These are phyloP conservation scores for Pseudochirops cupreus DNA, from an alignment of 2,797 vertebrate species.

Conservation along the genomic window DNA sequence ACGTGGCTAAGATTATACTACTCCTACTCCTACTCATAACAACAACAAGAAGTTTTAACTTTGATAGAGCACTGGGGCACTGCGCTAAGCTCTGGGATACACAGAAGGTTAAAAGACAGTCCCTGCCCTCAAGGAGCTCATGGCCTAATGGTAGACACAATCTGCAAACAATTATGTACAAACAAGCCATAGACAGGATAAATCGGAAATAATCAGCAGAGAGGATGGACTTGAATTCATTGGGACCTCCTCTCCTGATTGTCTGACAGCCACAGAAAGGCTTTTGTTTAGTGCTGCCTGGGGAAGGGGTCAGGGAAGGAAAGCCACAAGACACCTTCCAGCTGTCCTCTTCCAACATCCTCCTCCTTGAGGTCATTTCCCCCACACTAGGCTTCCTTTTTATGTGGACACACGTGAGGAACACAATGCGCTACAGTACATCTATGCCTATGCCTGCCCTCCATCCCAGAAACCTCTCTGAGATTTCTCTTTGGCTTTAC, in stretches of 20 bases:
- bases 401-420: too few relatives aligned
- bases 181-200: background rate
- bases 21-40: too few relatives aligned
- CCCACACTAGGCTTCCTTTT: background rate
- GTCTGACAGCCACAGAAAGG: background rate
- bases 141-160: background rate
- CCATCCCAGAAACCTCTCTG: background rate
- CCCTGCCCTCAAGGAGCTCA: background rate
- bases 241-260: background rate
- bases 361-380: background rate
- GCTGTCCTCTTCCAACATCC: background rate
- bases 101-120: background rate
- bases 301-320: background rate
- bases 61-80: background rate
- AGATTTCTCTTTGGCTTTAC: background rate
- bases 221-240: background rate
- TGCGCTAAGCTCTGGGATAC: background rate
- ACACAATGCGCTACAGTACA: background rate
- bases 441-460: background rate
- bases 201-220: background rate
- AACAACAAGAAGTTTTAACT: background rate
- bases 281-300: background rate
- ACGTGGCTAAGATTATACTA: background rate
- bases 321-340: too few relatives aligned
- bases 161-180: background rate